Base-by-base conservation (phyloP, 2,113 vertebrate genomes). In the Miniopterus natalensis region DNA sequence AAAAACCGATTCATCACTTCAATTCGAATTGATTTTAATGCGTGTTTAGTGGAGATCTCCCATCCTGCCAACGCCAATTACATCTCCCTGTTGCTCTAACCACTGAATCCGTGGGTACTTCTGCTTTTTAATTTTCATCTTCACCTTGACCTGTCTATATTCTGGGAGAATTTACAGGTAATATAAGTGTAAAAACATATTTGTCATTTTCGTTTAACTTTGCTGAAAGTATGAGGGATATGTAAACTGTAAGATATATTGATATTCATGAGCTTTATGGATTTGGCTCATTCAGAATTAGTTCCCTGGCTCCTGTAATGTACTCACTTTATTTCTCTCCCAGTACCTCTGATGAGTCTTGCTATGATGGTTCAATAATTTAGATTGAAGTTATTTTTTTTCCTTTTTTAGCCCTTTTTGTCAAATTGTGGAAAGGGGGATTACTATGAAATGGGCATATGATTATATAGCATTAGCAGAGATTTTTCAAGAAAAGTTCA, bases 1-100 rank as follows among this genome's bases (percentile, higher is more conserved):
- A 96, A 74, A 25, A 66, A 81, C 27, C 36, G 90, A 84, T 97
- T 97, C 88, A 95, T 98, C 90, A 97, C 29, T 91, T 92, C 91
- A 74, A 17, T 88, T 79, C 88, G 17, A 83, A 89, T 84, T 88
- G 36, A 65, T 61, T 95, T 86, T 88, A 79, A 98, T 66, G 23
- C 45, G 68, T 96, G 45, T 53, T 83, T 94, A 93, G 57, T 86
- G 90, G 74, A 97, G 95, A 97, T 97, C 88, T 93, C n/a, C 73
- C 29, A 84, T 97, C 31, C 90, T 15, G 12, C 55, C 47, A 5
- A 23, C 17, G 23, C 73, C 63, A 23, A 18, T 51, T 84, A 1
- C 47, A 31, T 80, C 51, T 65, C 23, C 77, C 12, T 79, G 49
- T 84, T 92, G 84, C 36, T 90, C 63, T 92, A 97, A 70, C 77